Percentiles rank a stretch among this genome's conserved stretches.
phyloP scores from a whole-genome alignment of 2,888 invertebrate species.

The Netelia inedita region DNA sequence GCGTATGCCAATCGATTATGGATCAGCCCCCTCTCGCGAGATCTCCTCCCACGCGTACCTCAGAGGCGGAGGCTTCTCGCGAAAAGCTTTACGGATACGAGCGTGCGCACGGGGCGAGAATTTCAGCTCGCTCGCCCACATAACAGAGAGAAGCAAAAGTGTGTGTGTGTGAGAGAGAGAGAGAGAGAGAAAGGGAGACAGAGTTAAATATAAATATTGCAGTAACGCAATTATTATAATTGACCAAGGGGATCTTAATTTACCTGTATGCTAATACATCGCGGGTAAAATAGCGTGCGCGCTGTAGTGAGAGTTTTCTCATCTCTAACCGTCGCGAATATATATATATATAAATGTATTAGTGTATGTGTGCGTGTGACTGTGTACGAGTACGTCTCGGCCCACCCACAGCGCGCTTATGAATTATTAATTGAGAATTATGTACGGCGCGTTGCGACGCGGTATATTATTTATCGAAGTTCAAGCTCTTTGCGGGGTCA shows the following conservation, averaged over 20 bases:
- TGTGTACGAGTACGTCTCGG: conserved; percentile 37
- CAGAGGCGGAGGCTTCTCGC: conserved; percentile 5
- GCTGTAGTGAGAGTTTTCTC: conserved; percentile 43
- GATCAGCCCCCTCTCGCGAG: conserved; percentile 14
- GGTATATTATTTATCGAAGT: conserved; percentile 75
- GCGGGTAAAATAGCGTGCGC: conserved; percentile 37
- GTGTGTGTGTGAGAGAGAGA: background rate
- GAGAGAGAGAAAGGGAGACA: background rate
- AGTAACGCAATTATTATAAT: conserved; percentile 79
- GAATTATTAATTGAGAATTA: conserved; percentile 80
- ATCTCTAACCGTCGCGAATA: conserved; percentile 40
- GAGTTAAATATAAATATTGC: conserved; percentile 72
- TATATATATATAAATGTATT: background rate
- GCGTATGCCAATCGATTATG: conserved; percentile 35
- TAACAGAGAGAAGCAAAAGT: background rate
- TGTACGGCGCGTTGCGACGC: conserved; percentile 63
- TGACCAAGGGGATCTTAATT: conserved; percentile 74
- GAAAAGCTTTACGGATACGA: conserved; percentile 5
- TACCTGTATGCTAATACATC: conserved; percentile 76
- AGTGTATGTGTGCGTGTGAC: background rate
- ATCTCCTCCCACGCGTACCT: conserved; percentile 24
- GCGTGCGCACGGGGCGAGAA: conserved; percentile 1
- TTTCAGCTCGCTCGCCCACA: background rate
- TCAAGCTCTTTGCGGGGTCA: conserved; percentile 66
- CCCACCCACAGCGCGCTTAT: conserved; percentile 77